These are phyloP conservation scores for Netelia fuscicornis DNA, from an alignment of 2,888 invertebrate species.

Conservation along the genomic window DNA sequence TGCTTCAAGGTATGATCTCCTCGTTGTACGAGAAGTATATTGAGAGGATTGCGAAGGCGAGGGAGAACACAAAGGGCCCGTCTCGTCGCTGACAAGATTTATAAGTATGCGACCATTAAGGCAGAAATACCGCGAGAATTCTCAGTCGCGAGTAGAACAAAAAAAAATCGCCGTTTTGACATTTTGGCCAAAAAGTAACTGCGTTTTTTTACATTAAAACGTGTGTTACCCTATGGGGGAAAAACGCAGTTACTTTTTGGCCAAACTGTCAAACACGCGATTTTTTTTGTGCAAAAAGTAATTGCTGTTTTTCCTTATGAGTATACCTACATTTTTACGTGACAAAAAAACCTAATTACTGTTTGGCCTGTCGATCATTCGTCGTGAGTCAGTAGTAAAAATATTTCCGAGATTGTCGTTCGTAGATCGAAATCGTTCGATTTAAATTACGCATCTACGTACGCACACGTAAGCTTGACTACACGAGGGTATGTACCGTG, in stretches of 20 bases:
- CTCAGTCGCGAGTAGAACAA: background rate
- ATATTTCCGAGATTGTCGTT: background rate
- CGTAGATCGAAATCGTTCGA: background rate
- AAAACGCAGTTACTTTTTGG: too few species aligned
- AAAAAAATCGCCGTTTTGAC: too few species aligned
- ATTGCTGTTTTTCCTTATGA: background rate
- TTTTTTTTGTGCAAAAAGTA: too few species aligned
- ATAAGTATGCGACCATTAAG: constrained; percentile 40
- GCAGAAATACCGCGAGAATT: background rate
- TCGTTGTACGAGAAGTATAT: constrained; percentile 19
- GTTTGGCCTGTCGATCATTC: background rate
- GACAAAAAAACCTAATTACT: constrained; percentile 8
- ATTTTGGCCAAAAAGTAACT: too few species aligned
- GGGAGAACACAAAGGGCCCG: constrained; percentile 43
- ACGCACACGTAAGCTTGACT: background rate
- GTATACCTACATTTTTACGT: background rate
- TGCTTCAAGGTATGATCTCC: background rate
- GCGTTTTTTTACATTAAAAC: too few species aligned
- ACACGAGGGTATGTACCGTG: constrained; percentile 22
- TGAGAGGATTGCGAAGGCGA: constrained; percentile 26
- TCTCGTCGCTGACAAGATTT: constrained; percentile 44
- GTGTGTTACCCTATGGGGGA: too few species aligned
- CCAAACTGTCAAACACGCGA: too few species aligned
- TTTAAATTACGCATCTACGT: constrained; percentile 6
- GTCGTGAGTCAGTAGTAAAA: background rate